phyloP scores from a whole-genome alignment of 1,140 invertebrate species.

The Drosophila virilis region DNA sequence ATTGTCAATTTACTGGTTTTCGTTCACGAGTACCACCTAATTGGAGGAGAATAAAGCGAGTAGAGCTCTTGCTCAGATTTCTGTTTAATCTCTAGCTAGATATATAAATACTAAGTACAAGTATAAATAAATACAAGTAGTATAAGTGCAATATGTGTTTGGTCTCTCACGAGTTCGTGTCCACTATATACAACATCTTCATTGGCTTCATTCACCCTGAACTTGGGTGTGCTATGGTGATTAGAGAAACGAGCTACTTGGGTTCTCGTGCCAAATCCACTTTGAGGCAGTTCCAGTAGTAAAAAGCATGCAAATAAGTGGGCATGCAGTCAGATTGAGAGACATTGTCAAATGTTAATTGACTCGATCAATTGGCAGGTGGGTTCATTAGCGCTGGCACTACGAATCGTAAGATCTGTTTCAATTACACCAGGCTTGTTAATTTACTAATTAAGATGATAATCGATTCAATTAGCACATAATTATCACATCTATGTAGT shows the following conservation, averaged over 20 bases:
- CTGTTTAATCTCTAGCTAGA: conserved; percentile 10
- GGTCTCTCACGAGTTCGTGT: neutral
- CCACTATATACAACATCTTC: conserved; percentile 2
- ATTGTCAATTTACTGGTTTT: conserved; percentile 31
- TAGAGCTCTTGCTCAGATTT: neutral
- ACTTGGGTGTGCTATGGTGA: conserved; percentile 30
- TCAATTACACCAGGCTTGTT: conserved; percentile 29
- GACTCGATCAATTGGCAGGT: conserved; percentile 17
- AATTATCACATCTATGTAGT: conserved; percentile 19
- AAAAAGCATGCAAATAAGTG: conserved; percentile 4
- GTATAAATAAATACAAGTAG: too few relatives aligned
- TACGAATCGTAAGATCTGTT: neutral
- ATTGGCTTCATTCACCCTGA: conserved; percentile 24
- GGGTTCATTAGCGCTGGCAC: neutral
- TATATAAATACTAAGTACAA: neutral
- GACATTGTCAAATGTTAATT: conserved; percentile 12
- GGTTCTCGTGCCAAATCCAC: conserved; percentile 14
- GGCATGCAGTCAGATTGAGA: neutral
- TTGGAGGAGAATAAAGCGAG: neutral
- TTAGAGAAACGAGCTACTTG: conserved; percentile 21
- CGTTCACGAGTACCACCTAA: conserved; percentile 1
- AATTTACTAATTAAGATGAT: conserved; percentile 33
- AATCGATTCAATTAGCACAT: conserved; percentile 18
- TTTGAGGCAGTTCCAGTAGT: conserved; percentile 12
- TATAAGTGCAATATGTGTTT: neutral